Evolutionary conservation across 2,888 invertebrate species (phyloP).

Genomic region (Polyommatus iphigenia): DNA sequence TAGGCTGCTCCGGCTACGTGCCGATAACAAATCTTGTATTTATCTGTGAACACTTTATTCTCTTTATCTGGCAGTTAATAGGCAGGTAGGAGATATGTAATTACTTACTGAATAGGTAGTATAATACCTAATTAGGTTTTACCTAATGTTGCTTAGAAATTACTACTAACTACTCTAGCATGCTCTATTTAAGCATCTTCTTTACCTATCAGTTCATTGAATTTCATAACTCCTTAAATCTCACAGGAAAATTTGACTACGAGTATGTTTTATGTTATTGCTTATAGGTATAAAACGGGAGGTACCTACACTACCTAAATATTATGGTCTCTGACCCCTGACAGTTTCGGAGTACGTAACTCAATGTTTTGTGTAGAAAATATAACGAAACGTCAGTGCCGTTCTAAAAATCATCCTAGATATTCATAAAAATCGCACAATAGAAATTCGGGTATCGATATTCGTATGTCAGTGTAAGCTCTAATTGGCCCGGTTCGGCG

Average conservation of each 20-base stretch:
- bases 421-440: slow-evolving; percentile 11
- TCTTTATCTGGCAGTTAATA: slow-evolving; percentile 10
- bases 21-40: slow-evolving; percentile 30
- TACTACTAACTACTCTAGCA: not conserved
- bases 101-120: not conserved
- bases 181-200: not conserved
- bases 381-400: not conserved
- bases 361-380: no score
- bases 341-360: no score
- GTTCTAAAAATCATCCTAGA: not conserved
- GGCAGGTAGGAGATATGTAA: not conserved
- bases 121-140: no score
- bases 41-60: slow-evolving; percentile 1
- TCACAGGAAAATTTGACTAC: not conserved
- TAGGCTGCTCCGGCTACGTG: slow-evolving; percentile 53
- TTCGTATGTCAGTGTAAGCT: slow-evolving; percentile 53
- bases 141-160: not conserved
- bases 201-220: no score
- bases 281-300: no score
- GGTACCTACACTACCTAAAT: no score
- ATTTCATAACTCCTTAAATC: not conserved
- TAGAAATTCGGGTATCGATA: slow-evolving; percentile 30
- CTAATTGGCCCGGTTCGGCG: slow-evolving; percentile 71
- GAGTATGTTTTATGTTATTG: no score
- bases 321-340: no score